phyloP scores from a whole-genome alignment of 2,113 vertebrate genomes.

The Larimichthys crocea region DNA sequence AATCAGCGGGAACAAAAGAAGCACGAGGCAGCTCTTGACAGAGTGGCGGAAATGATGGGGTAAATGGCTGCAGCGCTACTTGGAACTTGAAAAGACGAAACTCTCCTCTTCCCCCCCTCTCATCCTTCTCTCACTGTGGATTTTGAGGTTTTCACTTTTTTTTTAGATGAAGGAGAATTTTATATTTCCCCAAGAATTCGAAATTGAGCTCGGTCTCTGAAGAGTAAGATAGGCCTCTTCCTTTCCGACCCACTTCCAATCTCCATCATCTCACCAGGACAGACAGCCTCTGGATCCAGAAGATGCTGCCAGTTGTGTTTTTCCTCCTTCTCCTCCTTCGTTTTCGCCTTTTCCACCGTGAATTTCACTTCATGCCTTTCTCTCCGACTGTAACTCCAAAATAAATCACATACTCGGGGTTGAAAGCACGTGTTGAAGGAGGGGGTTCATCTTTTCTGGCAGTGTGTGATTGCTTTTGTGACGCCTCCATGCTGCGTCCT shows the following conservation, averaged over 20 bases:
- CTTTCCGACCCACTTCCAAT: conserved; percentile 70
- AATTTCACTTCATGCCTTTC: conserved; percentile 30
- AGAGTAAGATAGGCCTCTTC: conserved; percentile 45
- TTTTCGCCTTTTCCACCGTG: background rate
- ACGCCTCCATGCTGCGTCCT: conserved; percentile 46
- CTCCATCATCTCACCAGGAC: conserved; percentile 56
- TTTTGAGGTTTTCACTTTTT: conserved; percentile 46
- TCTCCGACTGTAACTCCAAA: conserved; percentile 37
- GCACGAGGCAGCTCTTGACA: conserved; percentile 34
- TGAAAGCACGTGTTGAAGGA: background rate
- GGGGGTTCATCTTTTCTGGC: conserved; percentile 51
- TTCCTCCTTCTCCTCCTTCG: conserved; percentile 48
- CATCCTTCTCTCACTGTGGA: conserved; percentile 32
- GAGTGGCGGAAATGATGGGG: conserved; percentile 42
- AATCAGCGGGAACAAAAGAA: conserved; percentile 40
- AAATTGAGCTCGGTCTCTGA: conserved; percentile 56
- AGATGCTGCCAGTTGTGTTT: conserved; percentile 59
- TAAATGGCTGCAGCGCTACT: conserved; percentile 31
- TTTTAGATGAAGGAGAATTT: conserved; percentile 57
- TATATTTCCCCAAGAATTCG: conserved; percentile 55
- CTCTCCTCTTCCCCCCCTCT: background rate
- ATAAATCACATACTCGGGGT: conserved; percentile 47
- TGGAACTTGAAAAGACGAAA: conserved; percentile 27
- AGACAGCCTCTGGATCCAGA: conserved; percentile 56
- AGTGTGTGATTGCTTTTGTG: conserved; percentile 58